Evolutionary conservation across 2,113 vertebrate genomes (phyloP).

Genomic region (Alligator mississippiensis): DNA sequence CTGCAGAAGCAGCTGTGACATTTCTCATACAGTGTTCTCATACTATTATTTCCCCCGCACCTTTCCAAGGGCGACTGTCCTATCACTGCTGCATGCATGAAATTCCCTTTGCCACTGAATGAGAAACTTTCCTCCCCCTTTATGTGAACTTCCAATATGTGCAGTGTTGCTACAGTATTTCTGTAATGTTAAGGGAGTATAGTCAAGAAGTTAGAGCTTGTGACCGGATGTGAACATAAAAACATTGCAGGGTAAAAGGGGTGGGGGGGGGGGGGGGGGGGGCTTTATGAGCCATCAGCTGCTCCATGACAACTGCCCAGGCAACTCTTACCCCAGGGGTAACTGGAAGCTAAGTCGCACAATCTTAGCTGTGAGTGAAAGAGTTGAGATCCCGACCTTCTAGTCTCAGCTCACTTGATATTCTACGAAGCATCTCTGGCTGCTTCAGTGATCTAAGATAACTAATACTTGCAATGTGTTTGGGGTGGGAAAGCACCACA

Average conservation of each 20-base stretch:
- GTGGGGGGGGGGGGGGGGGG: no score
- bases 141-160: not conserved
- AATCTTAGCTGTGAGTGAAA: no score
- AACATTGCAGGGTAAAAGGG: no score
- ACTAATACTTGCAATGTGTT: not conserved
- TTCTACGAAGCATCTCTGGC: not conserved
- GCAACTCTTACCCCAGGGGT: no score
- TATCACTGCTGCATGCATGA: not conserved
- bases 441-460: not conserved
- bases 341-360: no score
- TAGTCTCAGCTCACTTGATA: not conserved
- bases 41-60: not conserved
- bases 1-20: not conserved
- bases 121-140: not conserved
- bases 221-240: no score
- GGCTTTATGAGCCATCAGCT: no score
- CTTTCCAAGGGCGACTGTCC: not conserved
- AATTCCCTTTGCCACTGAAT: not conserved
- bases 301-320: no score
- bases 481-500: not conserved
- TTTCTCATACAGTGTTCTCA: not conserved
- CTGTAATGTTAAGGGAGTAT: not conserved
- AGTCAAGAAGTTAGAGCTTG: not conserved
- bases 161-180: not conserved
- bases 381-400: not conserved